Conservation (phyloP, 2,888 invertebrate species). For the Colostygia pectinataria region DNA sequence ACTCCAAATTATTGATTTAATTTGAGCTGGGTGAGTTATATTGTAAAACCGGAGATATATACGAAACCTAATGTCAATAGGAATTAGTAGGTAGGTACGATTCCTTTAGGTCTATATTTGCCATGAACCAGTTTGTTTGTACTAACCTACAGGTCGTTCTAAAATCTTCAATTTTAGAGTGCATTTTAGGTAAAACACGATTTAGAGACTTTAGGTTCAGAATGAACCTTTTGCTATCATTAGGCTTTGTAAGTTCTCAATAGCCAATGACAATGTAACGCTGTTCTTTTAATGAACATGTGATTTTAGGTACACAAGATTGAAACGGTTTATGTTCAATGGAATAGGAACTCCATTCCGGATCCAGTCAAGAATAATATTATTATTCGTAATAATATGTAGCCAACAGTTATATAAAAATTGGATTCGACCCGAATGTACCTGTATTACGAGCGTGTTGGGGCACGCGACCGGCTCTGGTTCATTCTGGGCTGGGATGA, state of each 20-base stretch:
- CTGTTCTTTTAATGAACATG: not conserved
- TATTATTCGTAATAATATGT: conserved; percentile 13
- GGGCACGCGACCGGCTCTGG: not conserved
- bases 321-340: too few relatives aligned
- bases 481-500: too few relatives aligned
- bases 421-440: conserved; percentile 28
- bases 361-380: not conserved
- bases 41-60: too few relatives aligned
- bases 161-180: not conserved
- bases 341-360: too few relatives aligned
- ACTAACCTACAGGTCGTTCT: not conserved
- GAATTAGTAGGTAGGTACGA: too few relatives aligned
- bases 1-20: too few relatives aligned
- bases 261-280: not conserved
- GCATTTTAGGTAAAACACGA: not conserved
- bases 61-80: too few relatives aligned
- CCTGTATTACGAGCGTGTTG: conserved; percentile 18
- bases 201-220: not conserved
- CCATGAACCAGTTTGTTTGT: not conserved
- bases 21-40: too few relatives aligned
- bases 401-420: conserved; percentile 24
- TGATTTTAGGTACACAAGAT: too few relatives aligned
- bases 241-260: not conserved
- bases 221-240: not conserved
- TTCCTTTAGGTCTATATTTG: not conserved